These are phyloP conservation scores for Cacoxenus indagator DNA, from an alignment of 2,888 invertebrate species.

Conservation along the genomic window DNA sequence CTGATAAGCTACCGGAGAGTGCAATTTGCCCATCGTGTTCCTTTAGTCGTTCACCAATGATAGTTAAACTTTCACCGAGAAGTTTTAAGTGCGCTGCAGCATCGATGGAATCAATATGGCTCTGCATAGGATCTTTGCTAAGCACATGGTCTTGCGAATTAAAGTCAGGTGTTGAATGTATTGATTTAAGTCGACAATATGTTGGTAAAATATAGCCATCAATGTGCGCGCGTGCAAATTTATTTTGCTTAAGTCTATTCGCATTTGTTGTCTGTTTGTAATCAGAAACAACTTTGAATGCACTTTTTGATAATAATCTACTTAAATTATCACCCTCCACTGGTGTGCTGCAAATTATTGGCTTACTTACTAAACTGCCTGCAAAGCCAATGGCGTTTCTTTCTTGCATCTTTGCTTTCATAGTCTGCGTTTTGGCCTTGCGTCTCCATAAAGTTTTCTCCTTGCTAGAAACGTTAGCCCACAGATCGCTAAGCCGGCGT, in stretches of 20 bases:
- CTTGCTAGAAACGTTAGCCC: conserved; percentile 83
- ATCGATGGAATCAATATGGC: conserved; percentile 86
- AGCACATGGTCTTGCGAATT: conserved; percentile 38
- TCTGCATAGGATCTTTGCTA: conserved; percentile 58
- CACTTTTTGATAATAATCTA: conserved; percentile 24
- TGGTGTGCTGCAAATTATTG: background rate
- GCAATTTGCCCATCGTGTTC: conserved; percentile 97
- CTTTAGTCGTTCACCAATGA: conserved; percentile 92
- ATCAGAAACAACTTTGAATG: too few species aligned
- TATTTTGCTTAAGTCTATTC: too few species aligned
- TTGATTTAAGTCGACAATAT: background rate
- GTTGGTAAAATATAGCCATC: too few species aligned
- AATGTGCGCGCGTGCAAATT: too few species aligned
- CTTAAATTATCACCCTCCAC: background rate
- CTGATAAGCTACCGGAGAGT: conserved; percentile 94
- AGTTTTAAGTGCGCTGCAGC: conserved; percentile 93
- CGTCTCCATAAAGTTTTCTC: conserved; percentile 84
- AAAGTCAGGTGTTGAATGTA: background rate
- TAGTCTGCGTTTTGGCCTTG: conserved; percentile 76
- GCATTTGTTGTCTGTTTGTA: too few species aligned
- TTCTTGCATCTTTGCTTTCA: conserved; percentile 51
- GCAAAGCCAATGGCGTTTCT: conserved; percentile 17
- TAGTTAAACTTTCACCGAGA: conserved; percentile 92
- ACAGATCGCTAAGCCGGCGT: conserved; percentile 87
- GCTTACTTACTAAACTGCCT: background rate